Percentiles rank a stretch among this genome's conserved stretches.
These are phyloP conservation scores for Sterrhoptilus dennistouni DNA, from an alignment of 2,113 vertebrate genomes.

Conservation along the genomic window DNA sequence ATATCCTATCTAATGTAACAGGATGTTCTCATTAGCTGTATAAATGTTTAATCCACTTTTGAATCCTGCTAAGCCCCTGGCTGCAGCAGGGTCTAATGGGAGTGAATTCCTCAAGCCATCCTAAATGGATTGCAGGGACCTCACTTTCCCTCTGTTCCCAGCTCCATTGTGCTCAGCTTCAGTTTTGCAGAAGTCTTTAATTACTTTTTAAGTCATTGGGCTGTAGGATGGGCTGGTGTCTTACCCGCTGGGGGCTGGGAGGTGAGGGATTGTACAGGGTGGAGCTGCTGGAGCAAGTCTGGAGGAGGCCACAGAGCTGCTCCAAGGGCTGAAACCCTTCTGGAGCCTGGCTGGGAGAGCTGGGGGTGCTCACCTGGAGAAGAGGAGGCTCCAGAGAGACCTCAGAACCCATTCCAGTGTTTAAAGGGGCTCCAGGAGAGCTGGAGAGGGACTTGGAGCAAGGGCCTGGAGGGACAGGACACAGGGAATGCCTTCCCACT, in stretches of 20 bases:
- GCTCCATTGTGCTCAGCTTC: not conserved
- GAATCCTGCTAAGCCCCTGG: constrained; percentile 11
- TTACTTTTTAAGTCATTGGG: not conserved
- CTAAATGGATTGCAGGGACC: constrained; percentile 37
- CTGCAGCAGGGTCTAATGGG: constrained; percentile 7
- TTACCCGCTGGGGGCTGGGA: not conserved
- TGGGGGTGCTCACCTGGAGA: not conserved
- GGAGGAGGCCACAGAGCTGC: rapidly evolving
- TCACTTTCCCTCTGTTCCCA: constrained; percentile 22
- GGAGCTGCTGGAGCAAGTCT: not conserved
- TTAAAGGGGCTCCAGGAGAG: not conserved
- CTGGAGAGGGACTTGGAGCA: not conserved
- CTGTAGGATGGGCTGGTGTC: not conserved
- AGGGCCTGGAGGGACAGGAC: not conserved
- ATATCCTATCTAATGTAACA: constrained; percentile 56
- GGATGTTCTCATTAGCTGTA: constrained; percentile 65
- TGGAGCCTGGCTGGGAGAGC: not conserved
- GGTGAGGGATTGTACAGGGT: not conserved
- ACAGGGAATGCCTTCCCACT: not conserved
- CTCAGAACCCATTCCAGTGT: not conserved
- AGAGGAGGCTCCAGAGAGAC: not conserved
- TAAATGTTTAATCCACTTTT: constrained; percentile 61
- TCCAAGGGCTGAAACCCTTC: not conserved
- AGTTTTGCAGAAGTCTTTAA: not conserved
- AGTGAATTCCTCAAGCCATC: constrained; percentile 29